A percentile compares a stretch with the other conserved stretches of the same genome.
Conservation (phyloP, 2,113 vertebrate species). For the Tonatia bakeri region DNA sequence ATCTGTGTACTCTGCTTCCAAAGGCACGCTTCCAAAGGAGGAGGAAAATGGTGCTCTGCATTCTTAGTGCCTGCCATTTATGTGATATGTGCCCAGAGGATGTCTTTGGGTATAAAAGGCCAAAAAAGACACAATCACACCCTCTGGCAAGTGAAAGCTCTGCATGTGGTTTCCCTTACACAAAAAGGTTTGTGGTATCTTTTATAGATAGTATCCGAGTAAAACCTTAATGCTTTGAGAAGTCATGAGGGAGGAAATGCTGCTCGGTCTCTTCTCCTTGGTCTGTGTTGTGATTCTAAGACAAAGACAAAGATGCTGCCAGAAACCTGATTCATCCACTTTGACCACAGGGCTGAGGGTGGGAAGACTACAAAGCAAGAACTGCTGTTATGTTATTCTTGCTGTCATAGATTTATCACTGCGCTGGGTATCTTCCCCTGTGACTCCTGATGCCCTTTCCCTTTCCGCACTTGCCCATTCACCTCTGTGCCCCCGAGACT, state of each 20-base stretch:
- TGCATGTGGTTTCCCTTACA: neutral
- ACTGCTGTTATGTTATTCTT: neutral
- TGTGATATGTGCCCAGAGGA: neutral
- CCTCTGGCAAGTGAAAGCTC: neutral
- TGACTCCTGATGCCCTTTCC: neutral
- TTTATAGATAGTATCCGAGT: neutral
- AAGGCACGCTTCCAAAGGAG: neutral
- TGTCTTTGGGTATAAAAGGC: neutral
- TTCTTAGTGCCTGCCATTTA: neutral
- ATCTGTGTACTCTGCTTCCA: neutral
- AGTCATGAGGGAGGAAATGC: neutral
- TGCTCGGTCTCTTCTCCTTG: neutral
- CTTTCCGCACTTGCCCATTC: neutral
- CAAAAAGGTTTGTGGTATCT: neutral
- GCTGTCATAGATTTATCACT: neutral
- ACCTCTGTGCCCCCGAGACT: neutral
- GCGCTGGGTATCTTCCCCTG: neutral
- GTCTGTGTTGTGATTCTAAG: neutral
- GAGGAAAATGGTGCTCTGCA: neutral
- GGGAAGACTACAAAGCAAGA: neutral
- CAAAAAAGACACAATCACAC: neutral
- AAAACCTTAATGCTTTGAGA: constrained; percentile 23
- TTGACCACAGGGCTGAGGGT: neutral
- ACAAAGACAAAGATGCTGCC: neutral
- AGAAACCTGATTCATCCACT: neutral